Conservation (phyloP, 2,797 vertebrate species). For the Remorina albescens region DNA sequence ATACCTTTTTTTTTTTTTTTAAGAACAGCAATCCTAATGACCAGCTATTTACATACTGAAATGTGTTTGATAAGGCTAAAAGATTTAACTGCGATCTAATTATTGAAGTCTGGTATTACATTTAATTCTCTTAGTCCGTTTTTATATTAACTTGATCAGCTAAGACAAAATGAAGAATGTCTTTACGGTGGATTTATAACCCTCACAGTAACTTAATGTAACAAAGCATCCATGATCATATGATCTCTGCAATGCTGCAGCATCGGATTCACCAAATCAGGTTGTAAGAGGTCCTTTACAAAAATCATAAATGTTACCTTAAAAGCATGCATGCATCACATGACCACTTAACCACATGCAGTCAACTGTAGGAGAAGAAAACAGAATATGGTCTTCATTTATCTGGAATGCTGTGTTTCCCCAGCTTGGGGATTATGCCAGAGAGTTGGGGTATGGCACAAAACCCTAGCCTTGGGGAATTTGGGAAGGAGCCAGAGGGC, state of each 20-base stretch:
- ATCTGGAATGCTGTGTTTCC: conserved; percentile 76
- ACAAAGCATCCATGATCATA: conserved; percentile 8
- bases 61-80: background rate
- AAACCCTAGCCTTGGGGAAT: conserved; percentile 59
- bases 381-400: conserved; percentile 78
- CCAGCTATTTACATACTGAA: background rate
- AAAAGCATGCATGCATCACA: conserved; percentile 29
- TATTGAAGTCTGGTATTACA: conserved; percentile 11
- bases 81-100: conserved; percentile 19
- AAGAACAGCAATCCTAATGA: conserved; percentile 1
- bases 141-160: conserved; percentile 31
- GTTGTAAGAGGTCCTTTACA: conserved; percentile 16
- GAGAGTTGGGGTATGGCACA: conserved; percentile 66
- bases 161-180: conserved; percentile 34
- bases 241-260: conserved; percentile 9
- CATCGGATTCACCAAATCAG: conserved; percentile 9
- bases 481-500: conserved; percentile 64
- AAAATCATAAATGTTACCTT: conserved; percentile 19
- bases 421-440: conserved; percentile 62
- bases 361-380: conserved; percentile 51
- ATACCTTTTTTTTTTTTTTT: background rate
- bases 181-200: background rate
- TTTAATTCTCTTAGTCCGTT: conserved; percentile 26
- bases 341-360: conserved; percentile 39
- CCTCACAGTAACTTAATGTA: background rate